These are phyloP conservation scores for Danaus plexippus DNA, from an alignment of 1,140 invertebrate species.

Conservation along the genomic window DNA sequence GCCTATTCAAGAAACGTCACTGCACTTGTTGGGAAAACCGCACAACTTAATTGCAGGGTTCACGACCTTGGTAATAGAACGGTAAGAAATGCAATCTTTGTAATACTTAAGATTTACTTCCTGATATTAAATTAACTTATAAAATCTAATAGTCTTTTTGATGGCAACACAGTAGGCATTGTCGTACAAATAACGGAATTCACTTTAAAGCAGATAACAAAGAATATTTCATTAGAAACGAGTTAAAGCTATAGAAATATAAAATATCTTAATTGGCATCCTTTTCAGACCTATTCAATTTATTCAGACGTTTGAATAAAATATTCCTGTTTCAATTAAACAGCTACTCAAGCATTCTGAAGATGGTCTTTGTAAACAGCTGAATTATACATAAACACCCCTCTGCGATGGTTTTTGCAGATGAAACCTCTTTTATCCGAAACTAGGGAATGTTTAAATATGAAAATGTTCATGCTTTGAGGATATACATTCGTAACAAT, in stretches of 20 bases:
- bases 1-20: slow-evolving; percentile 85
- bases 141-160: no score
- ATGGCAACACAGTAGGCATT: no score
- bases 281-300: slow-evolving; percentile 9
- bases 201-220: no score
- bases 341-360: slow-evolving; percentile 2
- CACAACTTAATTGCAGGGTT: slow-evolving; percentile 83
- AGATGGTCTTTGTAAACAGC: slow-evolving; percentile 4
- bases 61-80: slow-evolving; percentile 85
- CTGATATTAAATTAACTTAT: no score
- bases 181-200: no score
- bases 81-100: slow-evolving; percentile 69
- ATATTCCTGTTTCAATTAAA: slow-evolving; percentile 15
- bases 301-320: slow-evolving; percentile 11
- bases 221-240: no score
- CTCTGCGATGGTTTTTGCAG: slow-evolving; percentile 1
- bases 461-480: no score
- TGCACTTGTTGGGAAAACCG: slow-evolving; percentile 84
- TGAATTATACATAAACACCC: slow-evolving; percentile 7
- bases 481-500: no score
- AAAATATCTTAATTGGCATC: slow-evolving; percentile 2
- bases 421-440: no score
- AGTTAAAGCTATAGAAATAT: no score
- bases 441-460: no score
- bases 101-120: no score